phyloP scores from a whole-genome alignment of 2,888 invertebrate genomes.

The Dysmachus trigonus region DNA sequence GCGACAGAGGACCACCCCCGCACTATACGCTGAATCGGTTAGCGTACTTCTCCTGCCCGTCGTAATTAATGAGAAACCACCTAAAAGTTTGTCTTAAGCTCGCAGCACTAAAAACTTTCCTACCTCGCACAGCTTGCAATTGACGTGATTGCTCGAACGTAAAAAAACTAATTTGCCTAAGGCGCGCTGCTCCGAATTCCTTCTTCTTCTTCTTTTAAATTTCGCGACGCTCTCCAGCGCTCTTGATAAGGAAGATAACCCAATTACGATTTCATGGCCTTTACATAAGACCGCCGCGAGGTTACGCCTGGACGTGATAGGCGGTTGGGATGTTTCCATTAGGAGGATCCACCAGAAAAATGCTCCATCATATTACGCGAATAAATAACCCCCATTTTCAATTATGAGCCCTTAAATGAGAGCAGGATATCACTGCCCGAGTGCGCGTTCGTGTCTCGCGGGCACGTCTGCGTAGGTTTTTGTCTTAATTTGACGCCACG shows the following conservation, averaged over 20 bases:
- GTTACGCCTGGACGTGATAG: neutral
- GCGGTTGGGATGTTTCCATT: neutral
- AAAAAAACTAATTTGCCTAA: conserved; percentile 40
- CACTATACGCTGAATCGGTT: neutral
- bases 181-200: neutral
- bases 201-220: conserved; percentile 15
- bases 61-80: conserved; percentile 41
- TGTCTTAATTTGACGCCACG: neutral
- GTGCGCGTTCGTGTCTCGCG: neutral
- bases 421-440: neutral
- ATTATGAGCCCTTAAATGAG: neutral
- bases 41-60: neutral
- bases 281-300: conserved; percentile 15
- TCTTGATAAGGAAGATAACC: conserved; percentile 31
- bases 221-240: neutral
- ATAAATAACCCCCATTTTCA: conserved; percentile 24
- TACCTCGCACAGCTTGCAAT: conserved; percentile 11
- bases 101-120: conserved; percentile 17
- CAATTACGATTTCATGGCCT: conserved; percentile 37
- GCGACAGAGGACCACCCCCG: neutral
- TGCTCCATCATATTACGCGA: neutral
- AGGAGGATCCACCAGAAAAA: neutral
- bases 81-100: conserved; percentile 35
- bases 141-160: conserved; percentile 40
- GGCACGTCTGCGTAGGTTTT: neutral